Evolutionary conservation across 2,888 invertebrate genomes (phyloP), one percentile per base, ranked within the genome.

Genomic region (Tetragonisca angustula): DNA sequence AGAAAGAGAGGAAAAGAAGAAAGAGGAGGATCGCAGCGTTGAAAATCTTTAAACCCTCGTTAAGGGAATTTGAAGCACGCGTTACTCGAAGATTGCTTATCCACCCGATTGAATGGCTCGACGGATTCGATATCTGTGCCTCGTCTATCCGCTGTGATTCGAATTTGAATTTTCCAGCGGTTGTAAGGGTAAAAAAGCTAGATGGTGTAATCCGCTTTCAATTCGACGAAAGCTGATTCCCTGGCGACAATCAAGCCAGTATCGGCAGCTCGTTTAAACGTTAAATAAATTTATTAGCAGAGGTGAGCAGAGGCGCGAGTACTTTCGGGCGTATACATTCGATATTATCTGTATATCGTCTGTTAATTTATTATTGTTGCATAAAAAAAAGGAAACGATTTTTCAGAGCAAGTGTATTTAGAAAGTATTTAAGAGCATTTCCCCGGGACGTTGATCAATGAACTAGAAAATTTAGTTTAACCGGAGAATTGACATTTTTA

Each of bases 41-140:
- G 49, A 21, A 61, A 9, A 62, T 17, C 61, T 62, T 52, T 17
- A n/a, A 32, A 62, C 19, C 17, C 62, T 73, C 73, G 62, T 73
- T 73, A 62, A 15, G 61, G n/a, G 32, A 62, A 21, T 50, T 21
- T 73, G 50, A 24, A 11, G 15, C 17, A 49, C 9, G 43, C 49
- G 49, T 36, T 69, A 19, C n/a, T n/a, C 13, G 5, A 52, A 72
- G 4, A 24, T 32, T 13, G 43, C 3, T 71, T n/a, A 27, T 71
- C 43, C 24, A 2, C 17, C 19, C 9, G 43, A 27, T 71, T 32
- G 54, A 56, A 54, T 32, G n/a, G 36, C 4, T 36, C 13, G 4
- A 32, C 1, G 5, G 15, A 21, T 24, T 49, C 49, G 67, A 24
- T 61, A 27, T 5, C 36, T 3, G 17, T 27, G 9, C 4, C 27